phyloP scores from a whole-genome alignment of 2,113 vertebrate species.

The Chaenocephalus aceratus region DNA sequence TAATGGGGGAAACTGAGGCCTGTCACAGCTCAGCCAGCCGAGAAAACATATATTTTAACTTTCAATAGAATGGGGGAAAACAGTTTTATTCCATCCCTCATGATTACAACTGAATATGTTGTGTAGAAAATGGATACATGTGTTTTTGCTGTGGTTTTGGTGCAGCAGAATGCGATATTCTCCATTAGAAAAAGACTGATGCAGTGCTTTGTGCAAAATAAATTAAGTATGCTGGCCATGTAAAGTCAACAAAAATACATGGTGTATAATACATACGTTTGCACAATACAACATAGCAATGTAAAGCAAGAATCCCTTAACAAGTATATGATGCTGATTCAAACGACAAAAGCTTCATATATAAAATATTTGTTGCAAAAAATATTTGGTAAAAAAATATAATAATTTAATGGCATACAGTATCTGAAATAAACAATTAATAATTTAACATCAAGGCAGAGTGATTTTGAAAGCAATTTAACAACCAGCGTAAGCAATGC shows the following conservation, averaged over 20 bases:
- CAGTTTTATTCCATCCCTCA: neutral
- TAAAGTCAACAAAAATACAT: neutral
- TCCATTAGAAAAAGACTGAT: neutral
- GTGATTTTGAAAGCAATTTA: conserved; percentile 8
- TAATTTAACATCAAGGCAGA: too few relatives aligned
- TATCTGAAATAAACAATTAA: neutral
- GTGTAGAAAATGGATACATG: neutral
- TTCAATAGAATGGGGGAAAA: neutral
- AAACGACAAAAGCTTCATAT: neutral
- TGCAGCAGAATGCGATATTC: neutral
- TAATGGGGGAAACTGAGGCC: conserved; percentile 31
- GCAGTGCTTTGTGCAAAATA: neutral
- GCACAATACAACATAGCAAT: neutral
- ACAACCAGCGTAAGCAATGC: neutral
- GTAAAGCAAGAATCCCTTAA: neutral
- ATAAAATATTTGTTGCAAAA: too few relatives aligned
- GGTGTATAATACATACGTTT: too few relatives aligned
- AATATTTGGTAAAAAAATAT: neutral
- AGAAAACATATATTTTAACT: neutral
- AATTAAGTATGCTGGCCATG: neutral
- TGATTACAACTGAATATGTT: neutral
- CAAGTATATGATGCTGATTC: neutral
- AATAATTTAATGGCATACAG: neutral
- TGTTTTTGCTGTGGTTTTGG: neutral
- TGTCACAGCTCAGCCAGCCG: neutral